Base-by-base conservation (phyloP, 2,888 invertebrate genomes). In the Allygus modestus region DNA sequence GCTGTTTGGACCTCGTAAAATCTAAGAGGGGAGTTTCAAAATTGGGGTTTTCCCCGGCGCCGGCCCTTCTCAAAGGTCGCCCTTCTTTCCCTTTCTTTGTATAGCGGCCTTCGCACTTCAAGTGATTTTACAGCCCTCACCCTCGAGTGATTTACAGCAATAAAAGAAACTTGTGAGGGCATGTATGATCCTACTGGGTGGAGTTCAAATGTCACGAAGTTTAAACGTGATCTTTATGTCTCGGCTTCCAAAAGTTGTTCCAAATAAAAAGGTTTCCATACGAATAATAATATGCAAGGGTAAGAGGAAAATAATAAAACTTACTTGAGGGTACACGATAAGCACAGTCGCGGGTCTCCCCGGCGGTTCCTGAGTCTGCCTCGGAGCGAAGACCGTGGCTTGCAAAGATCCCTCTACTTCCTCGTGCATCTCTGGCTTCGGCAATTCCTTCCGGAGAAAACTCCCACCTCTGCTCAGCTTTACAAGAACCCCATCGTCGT, bases 241-340 rank as follows among this genome's bases (percentile, higher is more conserved):
- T 12, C n/a, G n/a, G n/a, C n/a, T n/a, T n/a, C n/a, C n/a, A n/a
- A n/a, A n/a, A n/a, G n/a, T n/a, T n/a, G n/a, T n/a, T n/a, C n/a
- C n/a, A n/a, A n/a, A n/a, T n/a, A n/a, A n/a, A n/a, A n/a, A n/a
- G n/a, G n/a, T n/a, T n/a, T n/a, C n/a, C n/a, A n/a, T n/a, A n/a
- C n/a, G n/a, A n/a, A n/a, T n/a, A n/a, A n/a, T n/a, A n/a, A n/a
- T n/a, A n/a, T n/a, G n/a, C n/a, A n/a, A n/a, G 12, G 46, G 12
- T 9, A 46, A 46, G 12, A 15, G 46, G 7, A 9, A 15, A 20
- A 54, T 12, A 12, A 17, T 46, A 46, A 17, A 23, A 79, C 79
- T 79, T 79, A 79, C 79, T 28, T 51, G 31, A 33, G 79, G 79
- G 79, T 58, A 79, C 1, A 79, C 79, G 33, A 79, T 28, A 23